Base-by-base conservation (phyloP, 2,113 vertebrate species). In the Charina bottae region DNA sequence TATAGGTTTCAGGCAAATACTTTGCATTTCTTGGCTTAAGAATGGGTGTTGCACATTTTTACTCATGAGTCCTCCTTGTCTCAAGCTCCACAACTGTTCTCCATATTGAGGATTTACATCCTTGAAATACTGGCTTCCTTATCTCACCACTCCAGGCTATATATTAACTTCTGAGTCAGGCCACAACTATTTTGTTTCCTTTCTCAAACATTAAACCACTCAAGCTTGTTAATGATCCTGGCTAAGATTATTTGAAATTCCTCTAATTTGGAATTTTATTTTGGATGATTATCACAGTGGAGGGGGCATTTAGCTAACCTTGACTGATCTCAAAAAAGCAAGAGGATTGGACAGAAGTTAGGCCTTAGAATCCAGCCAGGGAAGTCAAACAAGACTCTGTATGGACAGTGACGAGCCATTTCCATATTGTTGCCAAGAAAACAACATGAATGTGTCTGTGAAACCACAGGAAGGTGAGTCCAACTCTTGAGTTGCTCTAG, bases 61-160 rank as follows among this genome's bases (percentile, higher is more conserved):
- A 88, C 7, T 12, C 12, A 1, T 59, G 85, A 89, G 12, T 58
- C 12, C 33, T 53, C 93, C 49, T 72, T 72, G 90, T 0, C 0
- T 56, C 55, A 3, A 33, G 5, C 23, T 59, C 90, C 26, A 42
- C 9, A 6, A 78, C 90, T 92, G 53, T 64, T 89, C 54, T 88
- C 17, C 90, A 90, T 88, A 21, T 4, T 83, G 8, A 0, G 28
- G 88, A 83, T 92, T 89, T 92, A 54, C 6, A 26, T 26, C 26
- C 24, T 93, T 93, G 42, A 93, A 90, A 92, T 89, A 89, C 56
- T 89, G 58, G 84, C 58, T 33, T 90, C 94, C 62, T 46, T 42
- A 89, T 91, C 87, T 1, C 15, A 94, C 60, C 37, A 89, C 89
- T 54, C 53, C 60, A 94, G 60, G 0, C 24, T 23, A 92, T 55